Evolutionary conservation across 23 tunicate species (phyloP).

Genomic region (Ascidia mentula): DNA sequence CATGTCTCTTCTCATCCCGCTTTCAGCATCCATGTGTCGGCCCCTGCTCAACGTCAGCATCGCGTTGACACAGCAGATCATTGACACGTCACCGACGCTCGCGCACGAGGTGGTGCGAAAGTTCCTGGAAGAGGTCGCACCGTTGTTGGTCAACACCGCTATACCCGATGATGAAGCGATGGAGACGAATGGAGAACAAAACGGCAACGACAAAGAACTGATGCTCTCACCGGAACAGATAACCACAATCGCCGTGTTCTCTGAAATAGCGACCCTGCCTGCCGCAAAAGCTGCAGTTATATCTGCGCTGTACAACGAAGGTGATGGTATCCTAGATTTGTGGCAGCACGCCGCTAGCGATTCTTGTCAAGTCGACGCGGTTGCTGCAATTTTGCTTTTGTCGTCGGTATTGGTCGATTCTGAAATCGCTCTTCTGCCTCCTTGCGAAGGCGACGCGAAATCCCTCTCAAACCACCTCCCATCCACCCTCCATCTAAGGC

Average conservation of each 20-base stretch:
- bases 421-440: slow-evolving; percentile 25
- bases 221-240: slow-evolving; percentile 57
- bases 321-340: slow-evolving; percentile 38
- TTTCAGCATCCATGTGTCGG: slow-evolving; percentile 67
- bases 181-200: neutral
- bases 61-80: slow-evolving; percentile 56
- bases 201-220: slow-evolving; percentile 30
- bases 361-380: slow-evolving; percentile 29
- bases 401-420: slow-evolving; percentile 50
- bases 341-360: slow-evolving; percentile 43
- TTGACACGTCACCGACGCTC: slow-evolving; percentile 52
- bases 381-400: slow-evolving; percentile 46
- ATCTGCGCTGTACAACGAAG: slow-evolving; percentile 17
- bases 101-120: slow-evolving; percentile 39
- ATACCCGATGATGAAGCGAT: slow-evolving; percentile 1
- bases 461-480: slow-evolving; percentile 36
- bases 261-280: slow-evolving; percentile 56
- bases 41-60: slow-evolving; percentile 58
- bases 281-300: slow-evolving; percentile 60
- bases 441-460: neutral
- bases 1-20: slow-evolving; percentile 32
- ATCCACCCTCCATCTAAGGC: slow-evolving; percentile 14
- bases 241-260: slow-evolving; percentile 37
- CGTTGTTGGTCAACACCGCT: slow-evolving; percentile 40
- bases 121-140: slow-evolving; percentile 40